Conservation (phyloP, 2,113 vertebrate species). For the Uropsilus gracilis region DNA sequence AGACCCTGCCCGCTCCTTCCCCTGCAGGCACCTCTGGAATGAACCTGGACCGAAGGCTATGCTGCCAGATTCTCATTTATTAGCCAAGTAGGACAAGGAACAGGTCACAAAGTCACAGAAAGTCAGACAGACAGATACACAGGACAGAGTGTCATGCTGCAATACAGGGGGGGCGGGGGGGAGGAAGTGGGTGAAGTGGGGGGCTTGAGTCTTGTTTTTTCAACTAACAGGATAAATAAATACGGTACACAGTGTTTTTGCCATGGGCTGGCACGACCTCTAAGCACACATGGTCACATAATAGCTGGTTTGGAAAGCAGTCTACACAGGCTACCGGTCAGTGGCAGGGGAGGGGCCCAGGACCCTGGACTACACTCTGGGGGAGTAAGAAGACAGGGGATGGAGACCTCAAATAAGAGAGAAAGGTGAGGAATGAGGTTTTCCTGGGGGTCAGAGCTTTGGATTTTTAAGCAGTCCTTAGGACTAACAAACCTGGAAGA, state of each 20-base stretch:
- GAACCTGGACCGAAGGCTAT: slow-evolving; percentile 36
- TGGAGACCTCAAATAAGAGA: background rate
- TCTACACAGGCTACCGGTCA: slow-evolving; percentile 66
- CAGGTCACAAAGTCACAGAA: slow-evolving; percentile 87
- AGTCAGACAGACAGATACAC: slow-evolving; percentile 79
- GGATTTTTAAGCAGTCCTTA: background rate
- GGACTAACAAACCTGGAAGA: background rate
- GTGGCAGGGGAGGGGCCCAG: background rate
- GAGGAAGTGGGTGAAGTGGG: background rate
- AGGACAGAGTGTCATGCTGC: slow-evolving; percentile 85
- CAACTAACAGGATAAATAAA: slow-evolving; percentile 90
- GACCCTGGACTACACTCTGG: slow-evolving; percentile 39
- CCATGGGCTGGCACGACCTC: slow-evolving; percentile 76
- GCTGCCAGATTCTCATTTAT: slow-evolving; percentile 84
- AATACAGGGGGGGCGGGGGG: background rate
- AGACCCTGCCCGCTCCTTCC: background rate
- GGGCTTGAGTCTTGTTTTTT: slow-evolving; percentile 68
- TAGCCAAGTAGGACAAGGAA: slow-evolving; percentile 84
- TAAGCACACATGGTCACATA: slow-evolving; percentile 88
- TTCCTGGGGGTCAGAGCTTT: background rate
- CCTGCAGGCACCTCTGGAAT: background rate
- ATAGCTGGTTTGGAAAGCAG: slow-evolving; percentile 83
- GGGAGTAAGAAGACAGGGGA: background rate
- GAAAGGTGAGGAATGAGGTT: background rate
- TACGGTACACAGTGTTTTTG: slow-evolving; percentile 84